Conservation (phyloP, 1,140 invertebrate species). For the Aphelinus certus region DNA sequence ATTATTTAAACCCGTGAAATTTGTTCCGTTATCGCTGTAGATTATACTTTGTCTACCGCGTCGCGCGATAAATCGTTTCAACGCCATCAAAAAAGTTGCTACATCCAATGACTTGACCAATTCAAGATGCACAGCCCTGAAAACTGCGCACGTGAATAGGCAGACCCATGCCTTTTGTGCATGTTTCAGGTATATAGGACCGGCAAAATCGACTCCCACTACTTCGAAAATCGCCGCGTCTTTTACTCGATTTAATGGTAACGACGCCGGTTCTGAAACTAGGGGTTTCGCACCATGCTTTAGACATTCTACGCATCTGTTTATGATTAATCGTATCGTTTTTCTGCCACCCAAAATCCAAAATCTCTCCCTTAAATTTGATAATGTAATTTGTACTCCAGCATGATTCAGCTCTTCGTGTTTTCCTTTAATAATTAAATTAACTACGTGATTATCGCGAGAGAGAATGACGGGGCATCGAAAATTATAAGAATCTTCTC, state of each 20-base stretch:
- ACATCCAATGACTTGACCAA: conserved; percentile 42
- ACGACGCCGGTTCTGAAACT: not conserved
- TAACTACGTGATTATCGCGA: too few species aligned
- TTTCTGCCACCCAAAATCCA: too few species aligned
- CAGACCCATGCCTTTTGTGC: conserved; percentile 14
- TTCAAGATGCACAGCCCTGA: conserved; percentile 21
- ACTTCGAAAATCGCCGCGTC: not conserved
- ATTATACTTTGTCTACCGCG: conserved; percentile 42
- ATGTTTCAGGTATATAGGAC: conserved; percentile 1
- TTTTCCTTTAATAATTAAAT: too few species aligned
- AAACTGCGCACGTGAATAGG: not conserved
- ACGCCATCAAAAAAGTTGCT: conserved; percentile 37
- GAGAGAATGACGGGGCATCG: too few species aligned
- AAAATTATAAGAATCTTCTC: too few species aligned
- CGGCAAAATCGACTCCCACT: conserved; percentile 8
- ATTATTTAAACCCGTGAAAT: conserved; percentile 18
- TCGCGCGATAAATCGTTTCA: conserved; percentile 44
- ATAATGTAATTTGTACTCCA: too few species aligned
- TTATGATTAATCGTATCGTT: too few species aligned
- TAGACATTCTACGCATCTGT: not conserved
- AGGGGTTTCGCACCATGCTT: not conserved
- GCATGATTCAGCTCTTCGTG: too few species aligned
- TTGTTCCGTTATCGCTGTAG: conserved; percentile 59
- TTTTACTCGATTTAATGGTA: not conserved
- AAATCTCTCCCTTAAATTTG: too few species aligned